A percentile compares a stretch with the other conserved stretches of the same genome.
Conservation (phyloP, 2,797 vertebrate species). For the Eulemur coronatus region DNA sequence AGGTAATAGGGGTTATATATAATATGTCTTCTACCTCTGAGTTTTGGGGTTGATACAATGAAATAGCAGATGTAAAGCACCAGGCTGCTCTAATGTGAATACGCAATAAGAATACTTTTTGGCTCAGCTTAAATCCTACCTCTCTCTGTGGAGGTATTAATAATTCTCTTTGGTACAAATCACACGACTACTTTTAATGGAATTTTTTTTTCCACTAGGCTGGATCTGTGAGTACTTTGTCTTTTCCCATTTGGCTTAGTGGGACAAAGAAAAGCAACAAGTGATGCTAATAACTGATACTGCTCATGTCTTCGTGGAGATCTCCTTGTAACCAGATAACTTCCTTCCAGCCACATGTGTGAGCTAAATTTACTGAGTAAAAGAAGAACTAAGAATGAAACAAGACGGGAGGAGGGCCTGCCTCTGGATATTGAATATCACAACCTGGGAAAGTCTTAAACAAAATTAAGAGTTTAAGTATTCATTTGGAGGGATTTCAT, state of each 20-base stretch:
- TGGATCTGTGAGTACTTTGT: not conserved
- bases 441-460: not conserved
- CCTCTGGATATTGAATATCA: not conserved
- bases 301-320: not conserved
- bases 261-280: not conserved
- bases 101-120: not conserved
- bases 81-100: accelerated
- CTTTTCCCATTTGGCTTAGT: not conserved
- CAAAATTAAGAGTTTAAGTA: not conserved
- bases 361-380: not conserved
- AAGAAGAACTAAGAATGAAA: not conserved
- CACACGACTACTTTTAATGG: no score
- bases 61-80: not conserved
- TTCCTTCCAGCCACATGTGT: not conserved
- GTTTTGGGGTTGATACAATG: not conserved
- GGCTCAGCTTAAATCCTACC: not conserved
- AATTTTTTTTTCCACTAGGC: not conserved
- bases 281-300: no score
- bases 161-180: not conserved
- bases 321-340: not conserved
- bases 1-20: not conserved
- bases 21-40: not conserved
- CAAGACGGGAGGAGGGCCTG: not conserved
- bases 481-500: not conserved
- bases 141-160: not conserved